Evolutionary conservation across 1,140 invertebrate genomes (phyloP), one percentile per base, ranked within the genome.

Genomic region (Solen grandis): DNA sequence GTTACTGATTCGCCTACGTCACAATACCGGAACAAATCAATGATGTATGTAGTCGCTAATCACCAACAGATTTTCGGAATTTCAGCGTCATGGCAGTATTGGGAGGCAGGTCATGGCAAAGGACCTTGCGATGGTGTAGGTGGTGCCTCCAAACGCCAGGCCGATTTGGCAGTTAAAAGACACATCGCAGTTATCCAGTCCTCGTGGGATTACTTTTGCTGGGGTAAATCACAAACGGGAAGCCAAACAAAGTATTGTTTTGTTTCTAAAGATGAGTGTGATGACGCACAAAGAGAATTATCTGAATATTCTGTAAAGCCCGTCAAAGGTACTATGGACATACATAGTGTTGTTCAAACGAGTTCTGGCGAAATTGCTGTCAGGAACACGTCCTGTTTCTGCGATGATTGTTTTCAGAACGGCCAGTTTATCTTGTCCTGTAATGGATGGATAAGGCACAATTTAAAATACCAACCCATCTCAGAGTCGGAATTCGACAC

Each of bases 1-100:
- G n/a, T 46, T 5, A 81, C 59, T 29, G 78, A 81, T 41, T 57
- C 59, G 2, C 63, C 72, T 5, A 81, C 78, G 0, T 57, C 41
- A 36, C 82, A 84, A 55, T 81, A 81, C 36, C 35, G 63, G n/a
- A 84, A 84, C 33, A 79, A 75, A 41, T n/a, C 25, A 5, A 81
- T 75, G 16, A 57, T 81, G 14, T 13, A 59, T 35, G 4, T 76
- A 14, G 35, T 84, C 2, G 29, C 46, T 10, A 68, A 54, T 35
- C 68, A 81, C 25, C 35, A 72, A 31, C 41, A 50, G 1, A 68
- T 81, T 2, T 84, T 66, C 70, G 62, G 54, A 1, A n/a, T 35
- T 2, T 29, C 2, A 0, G 46, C 65, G 14, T 59, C 54, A 29
- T 70, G 46, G 65, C 38, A 70, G 16, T 72, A 66, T 55, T 62